Evolutionary conservation across 1,140 invertebrate species (phyloP), one percentile per base, ranked within the genome.

Genomic region (Rhagoletis pomonella): DNA sequence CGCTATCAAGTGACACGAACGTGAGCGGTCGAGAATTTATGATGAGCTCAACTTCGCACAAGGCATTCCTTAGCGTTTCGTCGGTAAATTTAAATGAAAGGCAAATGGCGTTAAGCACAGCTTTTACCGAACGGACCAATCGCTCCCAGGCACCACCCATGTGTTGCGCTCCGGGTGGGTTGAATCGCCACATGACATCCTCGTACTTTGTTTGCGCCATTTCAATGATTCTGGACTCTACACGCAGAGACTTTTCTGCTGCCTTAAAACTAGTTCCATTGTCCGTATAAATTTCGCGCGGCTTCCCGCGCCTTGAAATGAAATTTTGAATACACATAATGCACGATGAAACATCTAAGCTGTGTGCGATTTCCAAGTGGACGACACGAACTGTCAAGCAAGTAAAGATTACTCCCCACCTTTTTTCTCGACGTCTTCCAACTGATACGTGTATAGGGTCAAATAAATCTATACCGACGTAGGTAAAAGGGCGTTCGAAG

Each of bases 81-180:
- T 87, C 86, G 10, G 47, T 60, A 42, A 81, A 81, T 14, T 87
- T 87, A 12, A 14, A 58, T n/a, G 29, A 47, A 58, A 77, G 77
- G 39, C 9, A 58, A 5, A 81, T 19, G 5, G 44, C 50, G n/a
- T 44, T 3, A 4, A 91, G 50, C 1, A 89, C 86, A 0, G 60
- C 65, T 85, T 92, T 92, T 0, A 90, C 88, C 4, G 87, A 87
- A 42, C 85, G 69, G 1, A 92, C 86, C 10, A 90, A 39, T 2
- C 89, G 69, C 62, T 92, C 90, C 90, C 91, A 93, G 5, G 89
- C 86, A 9, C 91, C 90, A 2, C 90, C 90, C 89, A 90, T 89
- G 77, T 91, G 89, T 14, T 90, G 90, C 0, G 88, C 42, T 19
- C 59, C 64, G 10, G 91, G 89, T 12, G 91, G 90, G 12, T 88